Evolutionary conservation across 1,140 invertebrate genomes (phyloP), one percentile per base, ranked within the genome.

Genomic region (Lasaia peninsularis): DNA sequence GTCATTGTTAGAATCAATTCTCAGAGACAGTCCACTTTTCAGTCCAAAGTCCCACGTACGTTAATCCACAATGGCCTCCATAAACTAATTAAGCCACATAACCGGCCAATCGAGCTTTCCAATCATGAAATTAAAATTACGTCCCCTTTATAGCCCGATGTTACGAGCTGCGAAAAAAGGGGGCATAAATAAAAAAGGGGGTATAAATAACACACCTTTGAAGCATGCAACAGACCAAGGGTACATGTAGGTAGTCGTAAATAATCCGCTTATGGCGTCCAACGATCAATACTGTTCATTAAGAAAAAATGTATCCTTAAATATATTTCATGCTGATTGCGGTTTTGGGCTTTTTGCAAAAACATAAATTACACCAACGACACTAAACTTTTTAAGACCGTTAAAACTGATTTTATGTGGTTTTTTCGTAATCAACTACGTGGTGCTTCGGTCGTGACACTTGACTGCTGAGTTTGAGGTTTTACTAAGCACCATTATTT

Each of bases 81-180:
- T 88, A 86, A 86, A 86, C 81, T 86, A 77, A 88, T 88, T 88
- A 88, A 85, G 73, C 69, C 81, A 79, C 77, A 82, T 86, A 86
- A 85, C 78, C 73, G 76, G 67, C 80, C 80, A 83, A 85, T 88
- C 82, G 77, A 88, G 83, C 80, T 86, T 85, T 80, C 81, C 82
- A 88, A 86, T 88, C 85, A 85, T 78, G 85, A 82, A 86, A 88
- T 88, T 88, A 88, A 88, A 88, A 85, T 78, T 75, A 83, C 78
- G 81, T 86, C 81, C 80, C 83, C 74, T 86, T 86, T 88, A 88
- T 72, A 58, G 65, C 81, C 62, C 52, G 71, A 73, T 70, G 81
- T 86, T 88, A 88, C 81, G 86, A 88, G 80, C 83, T 88, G 86
- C 86, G 86, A 88, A 88, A 88, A 88, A 88, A 88, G 83, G 81